Conservation (phyloP, 2,888 invertebrate species). For the Agriotes lineatus region DNA sequence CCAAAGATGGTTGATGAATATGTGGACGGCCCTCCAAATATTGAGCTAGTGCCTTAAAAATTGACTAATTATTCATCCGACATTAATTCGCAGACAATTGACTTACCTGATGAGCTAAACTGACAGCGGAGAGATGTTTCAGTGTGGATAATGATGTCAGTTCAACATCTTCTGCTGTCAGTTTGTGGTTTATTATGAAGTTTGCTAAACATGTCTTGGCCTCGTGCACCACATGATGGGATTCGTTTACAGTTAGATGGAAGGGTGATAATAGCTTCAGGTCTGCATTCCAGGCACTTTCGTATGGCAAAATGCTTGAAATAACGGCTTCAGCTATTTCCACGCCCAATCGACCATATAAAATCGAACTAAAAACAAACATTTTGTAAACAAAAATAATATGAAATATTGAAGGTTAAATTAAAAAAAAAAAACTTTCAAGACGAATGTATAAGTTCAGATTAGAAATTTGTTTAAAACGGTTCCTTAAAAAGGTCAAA, state of each 20-base stretch:
- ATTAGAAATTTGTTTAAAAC: no score
- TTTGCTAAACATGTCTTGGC: slow-evolving; percentile 53
- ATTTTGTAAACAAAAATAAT: neutral
- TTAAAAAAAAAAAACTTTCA: no score
- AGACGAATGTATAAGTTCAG: no score
- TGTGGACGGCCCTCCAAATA: slow-evolving; percentile 55
- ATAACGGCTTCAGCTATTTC: slow-evolving; percentile 67
- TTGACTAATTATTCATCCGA: no score
- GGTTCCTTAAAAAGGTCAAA: no score
- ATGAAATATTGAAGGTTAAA: no score
- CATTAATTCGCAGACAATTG: slow-evolving; percentile 7
- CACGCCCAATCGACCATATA: slow-evolving; percentile 68
- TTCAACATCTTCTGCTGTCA: slow-evolving; percentile 53
- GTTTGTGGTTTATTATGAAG: slow-evolving; percentile 51
- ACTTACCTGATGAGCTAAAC: slow-evolving; percentile 62
- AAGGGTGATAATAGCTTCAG: slow-evolving; percentile 64
- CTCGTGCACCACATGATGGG: slow-evolving; percentile 50
- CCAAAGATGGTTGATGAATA: slow-evolving; percentile 67
- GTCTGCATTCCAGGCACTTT: slow-evolving; percentile 62
- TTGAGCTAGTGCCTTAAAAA: slow-evolving; percentile 54
- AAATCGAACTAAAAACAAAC: slow-evolving; percentile 63
- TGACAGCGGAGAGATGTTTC: slow-evolving; percentile 60
- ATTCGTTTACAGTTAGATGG: slow-evolving; percentile 62
- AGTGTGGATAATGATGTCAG: slow-evolving; percentile 58
- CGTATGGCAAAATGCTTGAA: slow-evolving; percentile 64